A percentile compares a stretch with the other conserved stretches of the same genome.
Conservation (phyloP, 1,140 invertebrate species). For the Cyclina sinensis region DNA sequence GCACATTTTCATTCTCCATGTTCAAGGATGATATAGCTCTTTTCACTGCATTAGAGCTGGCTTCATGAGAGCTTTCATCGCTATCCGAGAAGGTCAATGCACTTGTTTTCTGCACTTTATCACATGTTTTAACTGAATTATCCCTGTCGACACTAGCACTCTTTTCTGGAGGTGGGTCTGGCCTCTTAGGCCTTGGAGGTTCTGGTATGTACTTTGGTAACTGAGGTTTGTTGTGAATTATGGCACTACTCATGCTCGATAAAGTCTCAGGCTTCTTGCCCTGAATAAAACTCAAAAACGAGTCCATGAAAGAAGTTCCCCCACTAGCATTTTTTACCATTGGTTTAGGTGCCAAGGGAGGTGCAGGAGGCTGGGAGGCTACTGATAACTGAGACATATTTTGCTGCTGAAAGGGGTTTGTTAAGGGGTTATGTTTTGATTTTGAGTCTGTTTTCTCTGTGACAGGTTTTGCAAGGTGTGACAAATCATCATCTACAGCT, state of each 20-base stretch:
- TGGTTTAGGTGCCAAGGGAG: slow-evolving; percentile 44
- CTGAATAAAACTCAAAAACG: slow-evolving; percentile 84
- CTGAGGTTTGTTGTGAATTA: slow-evolving; percentile 81
- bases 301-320: slow-evolving; percentile 80
- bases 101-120: slow-evolving; percentile 29
- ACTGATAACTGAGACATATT: neutral
- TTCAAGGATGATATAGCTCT: slow-evolving; percentile 75
- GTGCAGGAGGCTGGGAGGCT: slow-evolving; percentile 23
- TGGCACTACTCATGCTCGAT: slow-evolving; percentile 82
- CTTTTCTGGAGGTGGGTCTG: slow-evolving; percentile 54
- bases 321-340: slow-evolving; percentile 68
- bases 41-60: slow-evolving; percentile 69
- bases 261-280: slow-evolving; percentile 85
- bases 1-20: slow-evolving; percentile 68
- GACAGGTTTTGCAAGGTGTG: slow-evolving; percentile 70
- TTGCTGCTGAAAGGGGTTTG: slow-evolving; percentile 45
- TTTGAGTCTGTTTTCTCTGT: slow-evolving; percentile 50
- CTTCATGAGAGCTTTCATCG: slow-evolving; percentile 69
- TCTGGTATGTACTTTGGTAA: slow-evolving; percentile 85
- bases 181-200: slow-evolving; percentile 72
- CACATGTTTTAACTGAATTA: slow-evolving; percentile 43
- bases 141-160: slow-evolving; percentile 41
- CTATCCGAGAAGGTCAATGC: slow-evolving; percentile 76
- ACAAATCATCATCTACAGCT: slow-evolving; percentile 74
- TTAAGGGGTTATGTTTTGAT: slow-evolving; percentile 29